These are phyloP conservation scores for Acanthopagrus latus DNA, from an alignment of 2,797 vertebrate species.

Conservation along the genomic window DNA sequence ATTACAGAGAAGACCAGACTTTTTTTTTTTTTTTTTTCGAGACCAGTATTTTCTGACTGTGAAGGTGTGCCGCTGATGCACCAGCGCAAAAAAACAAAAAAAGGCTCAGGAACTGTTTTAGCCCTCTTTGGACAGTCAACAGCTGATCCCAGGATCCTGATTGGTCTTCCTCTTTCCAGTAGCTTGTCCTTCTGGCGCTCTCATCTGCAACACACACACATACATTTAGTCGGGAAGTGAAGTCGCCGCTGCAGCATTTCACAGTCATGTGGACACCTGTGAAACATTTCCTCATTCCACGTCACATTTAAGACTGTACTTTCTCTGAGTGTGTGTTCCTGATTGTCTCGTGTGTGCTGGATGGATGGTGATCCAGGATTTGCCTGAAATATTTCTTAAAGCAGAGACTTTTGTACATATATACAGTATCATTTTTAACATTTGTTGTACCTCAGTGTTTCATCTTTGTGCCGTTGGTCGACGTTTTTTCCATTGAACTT, in stretches of 20 bases:
- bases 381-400: conserved; percentile 68
- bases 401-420: conserved; percentile 58
- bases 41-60: conserved; percentile 11
- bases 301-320: conserved; percentile 33
- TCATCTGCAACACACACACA: conserved; percentile 34
- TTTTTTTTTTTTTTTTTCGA: too few species aligned
- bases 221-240: conserved; percentile 28
- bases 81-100: background rate
- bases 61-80: background rate
- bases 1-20: conserved; percentile 25
- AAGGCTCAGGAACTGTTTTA: conserved; percentile 42
- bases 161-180: conserved; percentile 46
- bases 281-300: conserved; percentile 37
- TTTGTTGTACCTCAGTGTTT: conserved; percentile 50
- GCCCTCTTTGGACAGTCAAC: conserved; percentile 61
- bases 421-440: conserved; percentile 61
- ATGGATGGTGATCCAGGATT: conserved; percentile 55
- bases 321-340: conserved; percentile 19
- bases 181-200: conserved; percentile 32
- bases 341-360: conserved; percentile 44
- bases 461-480: conserved; percentile 51
- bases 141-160: conserved; percentile 26
- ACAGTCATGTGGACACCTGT: conserved; percentile 33
- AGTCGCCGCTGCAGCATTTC: conserved; percentile 38
- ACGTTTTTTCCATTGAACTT: conserved; percentile 46